phyloP scores from a whole-genome alignment of 1,140 invertebrate species.

The Drosophila truncata region DNA sequence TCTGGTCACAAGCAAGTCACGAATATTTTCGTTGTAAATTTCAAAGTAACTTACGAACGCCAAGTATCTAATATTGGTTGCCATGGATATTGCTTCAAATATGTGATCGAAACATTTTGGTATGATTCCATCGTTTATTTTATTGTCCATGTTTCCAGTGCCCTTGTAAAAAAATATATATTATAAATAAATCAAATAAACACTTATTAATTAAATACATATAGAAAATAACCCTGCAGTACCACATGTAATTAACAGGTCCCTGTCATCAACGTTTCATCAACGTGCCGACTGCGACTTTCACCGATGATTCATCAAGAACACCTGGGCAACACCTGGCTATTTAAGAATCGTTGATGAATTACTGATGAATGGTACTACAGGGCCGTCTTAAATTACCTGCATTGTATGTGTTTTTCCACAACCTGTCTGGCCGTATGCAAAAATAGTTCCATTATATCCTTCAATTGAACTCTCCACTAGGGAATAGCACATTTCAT shows the following conservation, averaged over 20 bases:
- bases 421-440: constrained; percentile 95
- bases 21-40: constrained; percentile 96
- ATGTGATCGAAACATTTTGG: constrained; percentile 95
- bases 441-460: constrained; percentile 95
- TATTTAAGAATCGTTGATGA: no score
- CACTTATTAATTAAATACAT: no score
- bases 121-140: constrained; percentile 90
- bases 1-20: constrained; percentile 88
- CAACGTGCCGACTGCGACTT: no score
- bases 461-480: constrained; percentile 95
- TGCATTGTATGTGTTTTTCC: constrained; percentile 94
- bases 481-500: constrained; percentile 94
- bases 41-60: constrained; percentile 97
- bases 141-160: constrained; percentile 17
- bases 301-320: no score
- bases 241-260: no score
- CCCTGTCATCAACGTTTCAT: no score
- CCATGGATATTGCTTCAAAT: constrained; percentile 95
- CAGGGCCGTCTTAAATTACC: constrained; percentile 83
- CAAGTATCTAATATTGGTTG: constrained; percentile 93
- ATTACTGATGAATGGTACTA: no score
- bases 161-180: constrained; percentile 28
- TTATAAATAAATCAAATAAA: no score
- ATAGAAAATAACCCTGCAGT: no score
- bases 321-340: no score